Conservation (phyloP, 2,113 vertebrate species). For the Machaerirhynchus nigripectus region DNA sequence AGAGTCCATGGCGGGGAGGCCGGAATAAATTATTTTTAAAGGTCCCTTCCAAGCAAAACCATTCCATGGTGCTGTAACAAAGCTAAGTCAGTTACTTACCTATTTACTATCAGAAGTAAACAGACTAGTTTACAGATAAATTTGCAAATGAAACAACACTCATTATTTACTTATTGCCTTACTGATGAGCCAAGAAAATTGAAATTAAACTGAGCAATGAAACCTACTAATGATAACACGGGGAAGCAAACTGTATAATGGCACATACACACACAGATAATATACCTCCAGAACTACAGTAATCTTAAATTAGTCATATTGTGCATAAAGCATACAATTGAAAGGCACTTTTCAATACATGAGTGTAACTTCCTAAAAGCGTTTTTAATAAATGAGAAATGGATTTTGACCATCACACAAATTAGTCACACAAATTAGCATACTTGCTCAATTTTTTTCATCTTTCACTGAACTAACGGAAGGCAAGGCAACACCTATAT, state of each 20-base stretch:
- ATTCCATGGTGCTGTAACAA: neutral
- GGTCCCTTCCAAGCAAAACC: neutral
- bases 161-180: neutral
- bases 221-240: neutral
- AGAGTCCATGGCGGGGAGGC: accelerated
- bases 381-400: neutral
- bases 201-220: neutral
- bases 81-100: neutral
- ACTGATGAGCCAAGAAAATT: neutral
- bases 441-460: neutral
- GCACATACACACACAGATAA: neutral
- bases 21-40: neutral
- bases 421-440: neutral
- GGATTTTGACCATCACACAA: neutral
- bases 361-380: neutral
- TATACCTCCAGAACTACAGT: neutral
- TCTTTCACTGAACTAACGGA: neutral
- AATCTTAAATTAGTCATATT: neutral
- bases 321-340: neutral
- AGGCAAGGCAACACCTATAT: neutral
- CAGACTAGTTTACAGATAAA: neutral
- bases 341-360: neutral
- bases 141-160: neutral
- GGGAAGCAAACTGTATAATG: neutral
- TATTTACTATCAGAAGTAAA: neutral